A percentile compares a stretch with the other conserved stretches of the same genome.
Evolutionary conservation across 2,113 vertebrate species (phyloP).

Genomic region (Ellobius talpinus): DNA sequence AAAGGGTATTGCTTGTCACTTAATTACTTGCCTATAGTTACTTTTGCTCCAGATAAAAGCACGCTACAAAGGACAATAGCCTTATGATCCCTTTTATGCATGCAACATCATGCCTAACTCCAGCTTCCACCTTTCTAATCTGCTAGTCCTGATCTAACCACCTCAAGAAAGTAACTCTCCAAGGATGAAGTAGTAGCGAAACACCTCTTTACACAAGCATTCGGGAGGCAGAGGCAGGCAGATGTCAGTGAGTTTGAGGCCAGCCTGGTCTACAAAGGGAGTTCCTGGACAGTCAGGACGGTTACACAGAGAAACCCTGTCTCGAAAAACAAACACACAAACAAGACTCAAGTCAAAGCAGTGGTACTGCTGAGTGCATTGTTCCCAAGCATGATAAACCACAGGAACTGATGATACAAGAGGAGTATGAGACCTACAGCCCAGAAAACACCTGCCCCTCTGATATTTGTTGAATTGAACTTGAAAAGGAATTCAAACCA

Average conservation of each 20-base stretch:
- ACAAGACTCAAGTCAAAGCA: neutral
- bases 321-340: neutral
- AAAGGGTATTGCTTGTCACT: neutral
- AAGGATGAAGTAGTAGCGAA: neutral
- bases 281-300: too few relatives aligned
- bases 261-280: too few relatives aligned
- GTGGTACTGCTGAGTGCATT: neutral
- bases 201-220: neutral
- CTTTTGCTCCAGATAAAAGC: neutral
- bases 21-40: neutral
- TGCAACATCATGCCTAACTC: neutral
- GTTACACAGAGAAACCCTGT: too few relatives aligned
- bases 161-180: neutral
- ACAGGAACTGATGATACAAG: neutral
- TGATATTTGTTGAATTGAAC: neutral
- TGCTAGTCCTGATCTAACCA: neutral
- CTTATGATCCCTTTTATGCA: neutral
- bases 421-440: neutral
- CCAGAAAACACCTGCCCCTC: neutral
- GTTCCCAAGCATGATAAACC: neutral
- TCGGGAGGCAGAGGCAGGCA: too few relatives aligned
- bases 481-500: constrained; percentile 22
- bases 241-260: too few relatives aligned
- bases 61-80: neutral
- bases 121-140: neutral